Evolutionary conservation across 2,113 vertebrate species (phyloP).

Genomic region (Balaenoptera acutorostrata): DNA sequence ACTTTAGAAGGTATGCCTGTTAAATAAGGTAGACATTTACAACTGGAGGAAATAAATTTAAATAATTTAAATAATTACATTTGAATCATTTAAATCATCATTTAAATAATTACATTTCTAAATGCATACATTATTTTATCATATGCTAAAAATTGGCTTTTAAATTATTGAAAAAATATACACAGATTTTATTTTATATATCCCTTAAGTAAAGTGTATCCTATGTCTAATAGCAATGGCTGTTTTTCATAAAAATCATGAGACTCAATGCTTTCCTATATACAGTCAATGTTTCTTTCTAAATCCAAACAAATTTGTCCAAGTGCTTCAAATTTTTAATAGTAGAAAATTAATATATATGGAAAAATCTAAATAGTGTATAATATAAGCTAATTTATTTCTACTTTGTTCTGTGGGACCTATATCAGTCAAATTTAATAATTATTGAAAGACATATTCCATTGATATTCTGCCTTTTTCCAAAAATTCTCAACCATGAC

Average conservation of each 20-base stretch:
- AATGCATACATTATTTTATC: background rate
- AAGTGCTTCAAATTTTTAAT: background rate
- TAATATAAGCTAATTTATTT: background rate
- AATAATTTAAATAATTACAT: constrained; percentile 49
- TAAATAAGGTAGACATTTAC: constrained; percentile 46
- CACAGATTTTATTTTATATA: background rate
- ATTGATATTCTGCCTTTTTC: background rate
- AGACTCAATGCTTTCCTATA: background rate
- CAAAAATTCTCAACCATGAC: background rate
- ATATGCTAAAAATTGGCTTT: background rate
- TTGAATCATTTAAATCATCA: background rate
- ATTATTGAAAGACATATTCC: background rate
- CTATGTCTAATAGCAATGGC: background rate
- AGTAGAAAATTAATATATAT: background rate
- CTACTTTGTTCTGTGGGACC: background rate
- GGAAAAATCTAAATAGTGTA: background rate
- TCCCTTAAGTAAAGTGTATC: background rate
- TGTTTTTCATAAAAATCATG: background rate
- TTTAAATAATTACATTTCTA: constrained; percentile 57
- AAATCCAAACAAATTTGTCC: background rate
- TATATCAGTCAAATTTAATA: background rate
- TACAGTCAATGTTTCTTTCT: background rate
- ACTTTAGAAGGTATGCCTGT: constrained; percentile 40
- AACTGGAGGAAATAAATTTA: background rate
- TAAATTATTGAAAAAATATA: background rate